Evolutionary conservation across 2,113 vertebrate genomes (phyloP), one percentile per base, ranked within the genome.

Genomic region (Thermophis baileyi): DNA sequence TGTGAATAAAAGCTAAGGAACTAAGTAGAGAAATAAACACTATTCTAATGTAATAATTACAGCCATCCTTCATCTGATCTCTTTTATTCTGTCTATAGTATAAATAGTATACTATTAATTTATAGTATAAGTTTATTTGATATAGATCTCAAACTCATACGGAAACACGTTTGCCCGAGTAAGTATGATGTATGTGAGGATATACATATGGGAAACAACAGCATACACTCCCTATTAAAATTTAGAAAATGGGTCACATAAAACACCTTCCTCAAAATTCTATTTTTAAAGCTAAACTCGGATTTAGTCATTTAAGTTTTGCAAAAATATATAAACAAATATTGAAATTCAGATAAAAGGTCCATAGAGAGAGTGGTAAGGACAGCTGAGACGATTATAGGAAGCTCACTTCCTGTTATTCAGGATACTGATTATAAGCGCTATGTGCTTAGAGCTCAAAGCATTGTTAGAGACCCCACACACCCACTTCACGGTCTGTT

Each of bases 11-110:
- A 81, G 35, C 69, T 40, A 81, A 81, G 18, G n/a, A 81, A 81
- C 18, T 40, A 20, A 81, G 6, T 22, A 81, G 35, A 96, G 97
- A 97, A 98, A 98, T 97, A 96, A 96, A 96, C 96, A 94, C 94
- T 96, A 95, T 88, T 95, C 96, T 95, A 97, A 96, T n/a, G 96
- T 95, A 95, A 97, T 96, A 94, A 97, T 97, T 93, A 96, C 96
- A 96, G 97, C 96, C 96, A 96, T 97, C 94, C 93, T 96, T 94
- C 95, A 96, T 96, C 96, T 95, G 96, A 97, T 93, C 95, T 95
- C 94, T 97, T 94, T 95, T 91, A 95, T 92, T 94, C 95, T 97
- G 95, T 94, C 95, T 96, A 94, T 92, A 97, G 93, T 94, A 96
- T 95, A 96, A 95, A 6, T 93, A 8, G 9, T 60, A 27, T 55